Percentiles rank a stretch among this genome's conserved stretches.
phyloP scores from a whole-genome alignment of 2,113 vertebrate genomes.

The Collichthys lucidus region DNA sequence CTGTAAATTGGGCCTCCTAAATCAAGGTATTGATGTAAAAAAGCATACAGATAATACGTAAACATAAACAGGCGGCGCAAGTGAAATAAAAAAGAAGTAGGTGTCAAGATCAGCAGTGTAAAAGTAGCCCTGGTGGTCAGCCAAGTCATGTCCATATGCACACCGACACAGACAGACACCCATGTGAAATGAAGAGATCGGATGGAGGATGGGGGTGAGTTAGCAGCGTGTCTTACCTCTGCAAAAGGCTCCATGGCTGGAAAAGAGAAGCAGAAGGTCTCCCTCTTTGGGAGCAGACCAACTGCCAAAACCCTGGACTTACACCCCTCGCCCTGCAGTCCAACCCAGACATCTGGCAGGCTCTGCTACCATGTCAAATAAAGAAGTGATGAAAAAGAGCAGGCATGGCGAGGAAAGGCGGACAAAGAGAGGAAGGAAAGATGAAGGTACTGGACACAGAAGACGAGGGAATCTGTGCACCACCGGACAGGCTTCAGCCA shows the following conservation, averaged over 20 bases:
- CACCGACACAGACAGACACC: background rate
- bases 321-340: background rate
- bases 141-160: conserved; percentile 8
- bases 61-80: background rate
- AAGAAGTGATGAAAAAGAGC: background rate
- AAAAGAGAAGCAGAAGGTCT: conserved; percentile 6
- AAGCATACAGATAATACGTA: background rate
- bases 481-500: conserved; percentile 18
- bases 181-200: background rate
- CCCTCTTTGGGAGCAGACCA: conserved; percentile 26
- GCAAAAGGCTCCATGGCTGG: conserved; percentile 67
- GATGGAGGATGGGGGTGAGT: background rate
- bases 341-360: background rate
- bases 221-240: conserved; percentile 60
- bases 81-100: background rate
- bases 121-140: background rate
- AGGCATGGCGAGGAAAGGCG: background rate
- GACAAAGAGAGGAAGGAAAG: background rate
- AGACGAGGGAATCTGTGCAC: background rate
- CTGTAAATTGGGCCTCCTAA: too few relatives aligned
- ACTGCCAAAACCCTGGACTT: background rate
- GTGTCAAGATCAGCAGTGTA: background rate
- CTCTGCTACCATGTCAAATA: conserved; percentile 1
- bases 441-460: background rate
- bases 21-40: background rate